Conservation (phyloP, 2,113 vertebrate species). For the Hucho hucho region DNA sequence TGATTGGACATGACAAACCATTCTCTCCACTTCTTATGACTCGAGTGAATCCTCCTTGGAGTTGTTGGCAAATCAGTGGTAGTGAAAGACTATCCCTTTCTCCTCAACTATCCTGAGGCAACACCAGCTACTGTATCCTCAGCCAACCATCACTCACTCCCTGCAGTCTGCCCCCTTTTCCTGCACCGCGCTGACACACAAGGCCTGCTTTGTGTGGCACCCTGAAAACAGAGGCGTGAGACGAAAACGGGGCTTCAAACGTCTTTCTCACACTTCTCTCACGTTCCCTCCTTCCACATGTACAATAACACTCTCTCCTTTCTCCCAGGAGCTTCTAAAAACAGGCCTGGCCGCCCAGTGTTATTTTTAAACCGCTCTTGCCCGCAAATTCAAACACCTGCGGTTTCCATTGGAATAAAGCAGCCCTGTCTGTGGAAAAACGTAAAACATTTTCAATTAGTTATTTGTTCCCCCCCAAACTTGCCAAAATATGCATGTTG, state of each 20-base stretch:
- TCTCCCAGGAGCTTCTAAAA: conserved; percentile 52
- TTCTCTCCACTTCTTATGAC: neutral
- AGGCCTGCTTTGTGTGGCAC: conserved; percentile 52
- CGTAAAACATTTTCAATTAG: conserved; percentile 38
- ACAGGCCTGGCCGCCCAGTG: conserved; percentile 23
- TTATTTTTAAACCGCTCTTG: conserved; percentile 45
- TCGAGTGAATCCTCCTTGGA: conserved; percentile 22
- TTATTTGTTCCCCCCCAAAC: conserved; percentile 26
- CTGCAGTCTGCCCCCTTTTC: conserved; percentile 48
- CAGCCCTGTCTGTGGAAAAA: conserved; percentile 34
- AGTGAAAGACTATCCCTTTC: conserved; percentile 29
- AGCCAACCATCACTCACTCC: conserved; percentile 45
- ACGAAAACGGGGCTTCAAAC: conserved; percentile 50
- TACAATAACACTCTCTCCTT: conserved; percentile 44
- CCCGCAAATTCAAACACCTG: conserved; percentile 40
- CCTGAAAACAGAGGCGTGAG: conserved; percentile 45
- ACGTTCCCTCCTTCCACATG: conserved; percentile 33
- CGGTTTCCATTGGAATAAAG: conserved; percentile 48
- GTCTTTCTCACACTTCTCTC: neutral
- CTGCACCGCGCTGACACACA: conserved; percentile 44
- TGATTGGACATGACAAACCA: conserved; percentile 21
- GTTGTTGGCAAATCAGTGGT: conserved; percentile 13
- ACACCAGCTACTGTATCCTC: conserved; percentile 54
- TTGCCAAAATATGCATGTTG: neutral
- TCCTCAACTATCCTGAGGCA: conserved; percentile 22